These are phyloP conservation scores for Aegithalos caudatus DNA, from an alignment of 2,113 vertebrate genomes.

Conservation along the genomic window DNA sequence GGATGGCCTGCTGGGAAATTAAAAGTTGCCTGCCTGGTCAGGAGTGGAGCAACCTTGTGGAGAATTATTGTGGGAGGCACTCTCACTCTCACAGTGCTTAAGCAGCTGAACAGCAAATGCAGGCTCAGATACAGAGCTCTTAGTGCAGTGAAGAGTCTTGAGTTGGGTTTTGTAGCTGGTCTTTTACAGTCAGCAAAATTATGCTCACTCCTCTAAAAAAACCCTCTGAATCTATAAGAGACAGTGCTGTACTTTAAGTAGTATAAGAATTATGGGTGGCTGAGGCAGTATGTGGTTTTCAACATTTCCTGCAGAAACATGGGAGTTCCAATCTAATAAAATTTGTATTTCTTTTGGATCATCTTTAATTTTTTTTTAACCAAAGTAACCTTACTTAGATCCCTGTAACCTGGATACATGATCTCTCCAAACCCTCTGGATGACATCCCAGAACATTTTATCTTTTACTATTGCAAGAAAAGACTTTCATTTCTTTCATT, in stretches of 20 bases:
- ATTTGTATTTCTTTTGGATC: not conserved
- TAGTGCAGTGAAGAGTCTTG: not conserved
- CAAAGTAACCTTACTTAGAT: not conserved
- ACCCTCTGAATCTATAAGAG: not conserved
- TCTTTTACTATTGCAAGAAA: not conserved
- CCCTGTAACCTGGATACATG: not conserved
- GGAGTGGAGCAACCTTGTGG: not conserved
- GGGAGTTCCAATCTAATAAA: not conserved
- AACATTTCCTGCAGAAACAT: not conserved
- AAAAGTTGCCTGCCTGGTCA: not conserved
- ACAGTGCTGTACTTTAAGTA: not conserved
- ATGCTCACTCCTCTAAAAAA: not conserved
- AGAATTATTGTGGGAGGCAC: not conserved
- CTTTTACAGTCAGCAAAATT: not conserved
- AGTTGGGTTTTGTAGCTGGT: not conserved
- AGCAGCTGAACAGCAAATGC: not conserved
- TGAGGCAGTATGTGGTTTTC: not conserved
- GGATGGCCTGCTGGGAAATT: not conserved
- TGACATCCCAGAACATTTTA: conserved; percentile 10
- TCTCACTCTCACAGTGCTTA: not conserved
- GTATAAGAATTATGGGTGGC: not conserved
- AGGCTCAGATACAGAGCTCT: not conserved
- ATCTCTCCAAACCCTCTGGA: not conserved
- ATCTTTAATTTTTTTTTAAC: not conserved
- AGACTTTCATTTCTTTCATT: not conserved